These are phyloP conservation scores for Chelidonichthys spinosus DNA, from an alignment of 2,797 vertebrate genomes.

Conservation along the genomic window DNA sequence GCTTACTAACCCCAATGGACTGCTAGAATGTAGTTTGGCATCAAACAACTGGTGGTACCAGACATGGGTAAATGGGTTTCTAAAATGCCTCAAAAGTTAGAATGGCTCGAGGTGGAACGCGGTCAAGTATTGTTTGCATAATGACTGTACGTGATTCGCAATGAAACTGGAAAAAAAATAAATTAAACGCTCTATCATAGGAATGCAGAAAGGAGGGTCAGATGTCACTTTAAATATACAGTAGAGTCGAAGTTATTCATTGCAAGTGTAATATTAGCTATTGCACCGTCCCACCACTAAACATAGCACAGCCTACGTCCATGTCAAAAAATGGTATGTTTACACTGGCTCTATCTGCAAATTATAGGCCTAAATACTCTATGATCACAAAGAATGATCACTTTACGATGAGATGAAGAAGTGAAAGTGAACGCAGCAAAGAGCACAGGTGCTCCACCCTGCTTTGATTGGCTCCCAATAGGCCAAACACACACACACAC, in stretches of 20 bases:
- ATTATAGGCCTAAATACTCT: background rate
- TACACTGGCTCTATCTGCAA: background rate
- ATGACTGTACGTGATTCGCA: slow-evolving; percentile 33
- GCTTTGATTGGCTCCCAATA: slow-evolving; percentile 79
- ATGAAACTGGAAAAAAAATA: background rate
- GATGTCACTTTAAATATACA: background rate
- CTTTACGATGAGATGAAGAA: background rate
- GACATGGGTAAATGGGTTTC: slow-evolving; percentile 63
- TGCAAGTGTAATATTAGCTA: background rate
- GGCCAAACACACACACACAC: slow-evolving; percentile 58
- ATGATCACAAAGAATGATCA: slow-evolving; percentile 14
- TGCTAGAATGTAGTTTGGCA: slow-evolving; percentile 71
- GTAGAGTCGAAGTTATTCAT: background rate
- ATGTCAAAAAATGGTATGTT: background rate
- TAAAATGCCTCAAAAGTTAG: slow-evolving; percentile 44
- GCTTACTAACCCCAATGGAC: slow-evolving; percentile 63
- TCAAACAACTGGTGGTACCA: slow-evolving; percentile 74
- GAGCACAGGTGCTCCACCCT: slow-evolving; percentile 74
- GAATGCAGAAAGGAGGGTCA: slow-evolving; percentile 1
- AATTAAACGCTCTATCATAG: background rate
- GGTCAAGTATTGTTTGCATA: slow-evolving; percentile 46
- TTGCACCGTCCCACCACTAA: background rate
- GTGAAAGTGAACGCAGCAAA: slow-evolving; percentile 30
- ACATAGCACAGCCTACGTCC: background rate
- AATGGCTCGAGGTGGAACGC: slow-evolving; percentile 52